Evolutionary conservation across 1,140 invertebrate species (phyloP).

Genomic region (Drosophila oshimai): DNA sequence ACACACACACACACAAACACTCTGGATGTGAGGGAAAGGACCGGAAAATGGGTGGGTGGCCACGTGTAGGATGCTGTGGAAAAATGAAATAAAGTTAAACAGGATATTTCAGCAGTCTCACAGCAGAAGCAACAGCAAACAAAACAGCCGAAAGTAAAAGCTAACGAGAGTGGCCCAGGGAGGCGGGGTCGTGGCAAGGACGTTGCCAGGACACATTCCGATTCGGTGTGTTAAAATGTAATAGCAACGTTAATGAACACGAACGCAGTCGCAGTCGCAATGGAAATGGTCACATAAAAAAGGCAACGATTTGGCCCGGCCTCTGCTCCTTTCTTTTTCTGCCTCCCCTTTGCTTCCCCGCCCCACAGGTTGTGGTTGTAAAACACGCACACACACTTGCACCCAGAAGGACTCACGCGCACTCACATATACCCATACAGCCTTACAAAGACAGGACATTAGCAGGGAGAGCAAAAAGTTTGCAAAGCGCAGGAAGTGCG

Average conservation of each 20-base stretch:
- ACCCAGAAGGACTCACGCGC: conserved; percentile 4
- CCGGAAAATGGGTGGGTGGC: conserved; percentile 19
- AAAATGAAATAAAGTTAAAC: conserved; percentile 81
- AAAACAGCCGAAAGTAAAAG: conserved; percentile 74
- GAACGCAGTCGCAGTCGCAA: conserved; percentile 66
- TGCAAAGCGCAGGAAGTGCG: conserved; percentile 45
- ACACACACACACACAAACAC: conserved; percentile 31
- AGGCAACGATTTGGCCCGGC: conserved; percentile 44
- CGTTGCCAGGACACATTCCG: conserved; percentile 70
- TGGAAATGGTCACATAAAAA: conserved; percentile 78
- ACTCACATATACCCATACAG: not conserved
- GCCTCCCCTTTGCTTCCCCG: not conserved
- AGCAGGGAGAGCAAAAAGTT: conserved; percentile 54
- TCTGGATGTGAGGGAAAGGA: no score
- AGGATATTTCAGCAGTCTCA: conserved; percentile 75
- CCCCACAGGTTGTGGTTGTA: conserved; percentile 66
- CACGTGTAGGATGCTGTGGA: conserved; percentile 78
- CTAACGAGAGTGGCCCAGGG: conserved; percentile 9
- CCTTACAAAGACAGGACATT: conserved; percentile 61
- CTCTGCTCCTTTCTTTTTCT: conserved; percentile 32
- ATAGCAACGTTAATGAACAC: conserved; percentile 80
- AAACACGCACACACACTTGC: conserved; percentile 50
- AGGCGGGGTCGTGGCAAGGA: conserved; percentile 43
- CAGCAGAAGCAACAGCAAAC: conserved; percentile 46
- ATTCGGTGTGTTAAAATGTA: conserved; percentile 81